Evolutionary conservation across 2,888 invertebrate species (phyloP), one percentile per base, ranked within the genome.

Genomic region (Dasysyrphus albostriatus): DNA sequence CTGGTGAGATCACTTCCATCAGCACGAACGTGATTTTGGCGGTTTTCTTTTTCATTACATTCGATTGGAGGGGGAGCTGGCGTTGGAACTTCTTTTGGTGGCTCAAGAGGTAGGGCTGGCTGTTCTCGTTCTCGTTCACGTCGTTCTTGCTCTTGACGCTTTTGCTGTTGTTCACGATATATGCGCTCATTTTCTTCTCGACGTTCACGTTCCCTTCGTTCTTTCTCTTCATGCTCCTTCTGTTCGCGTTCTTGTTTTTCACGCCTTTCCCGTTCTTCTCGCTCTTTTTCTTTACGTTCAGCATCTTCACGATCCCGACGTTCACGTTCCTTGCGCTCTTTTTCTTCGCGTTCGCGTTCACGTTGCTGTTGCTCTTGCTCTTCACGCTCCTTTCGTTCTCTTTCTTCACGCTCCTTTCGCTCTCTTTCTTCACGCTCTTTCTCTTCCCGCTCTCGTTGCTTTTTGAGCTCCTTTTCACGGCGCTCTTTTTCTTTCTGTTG

Each of bases 401-500:
- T 88, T 79, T 89, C 89, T 78, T 88, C 88, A 14, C 89, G 88
- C 24, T 90, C 89, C 19, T 88, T 88, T 0, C 83, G 81, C 69
- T 88, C 80, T 16, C 75, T 88, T 79, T 89, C 89, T 78, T 88
- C 88, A 14, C 89, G 88, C 24, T 90, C 89, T 29, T 88, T 88
- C 56, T 88, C 83, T 39, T 89, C 89, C 0, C 83, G 81, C 69
- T 88, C 80, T 16, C 75, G 51, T 19, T 87, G 80, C 58, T 84
- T 92, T 92, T 88, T 93, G 88, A 89, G 90, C 90, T 88, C 91
- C 92, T 79, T 92, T 93, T 89, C 92, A 92, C 88, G 88, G 19
- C 81, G 83, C 16, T 88, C 82, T 19, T 88, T 88, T 63, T 89
- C 89, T 29, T 90, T 89, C 34, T 89, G 88, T 67, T 90, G 89